Conservation (phyloP, 2,888 invertebrate genomes). For the Drosophila mercatorum region DNA sequence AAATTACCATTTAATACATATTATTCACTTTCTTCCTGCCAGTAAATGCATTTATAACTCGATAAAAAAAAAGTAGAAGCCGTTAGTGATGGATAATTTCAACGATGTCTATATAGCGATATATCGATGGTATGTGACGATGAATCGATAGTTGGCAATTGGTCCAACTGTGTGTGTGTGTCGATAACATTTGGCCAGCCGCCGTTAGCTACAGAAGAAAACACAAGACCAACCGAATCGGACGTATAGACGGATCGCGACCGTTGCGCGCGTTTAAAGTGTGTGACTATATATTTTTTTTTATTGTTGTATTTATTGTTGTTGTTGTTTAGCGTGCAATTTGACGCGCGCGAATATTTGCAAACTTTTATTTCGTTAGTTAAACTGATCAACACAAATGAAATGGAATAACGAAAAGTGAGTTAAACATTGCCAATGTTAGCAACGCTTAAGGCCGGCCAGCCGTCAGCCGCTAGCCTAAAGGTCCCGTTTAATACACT, state of each 20-base stretch:
- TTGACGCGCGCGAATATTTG: slow-evolving; percentile 25
- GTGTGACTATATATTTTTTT: slow-evolving; percentile 30
- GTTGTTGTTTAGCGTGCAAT: slow-evolving; percentile 17
- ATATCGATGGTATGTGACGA: slow-evolving; percentile 12
- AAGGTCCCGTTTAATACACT: not conserved
- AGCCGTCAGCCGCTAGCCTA: no score
- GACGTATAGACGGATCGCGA: slow-evolving; percentile 41
- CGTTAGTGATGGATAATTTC: slow-evolving; percentile 32
- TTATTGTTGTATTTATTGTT: slow-evolving; percentile 1
- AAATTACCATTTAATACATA: slow-evolving; percentile 51
- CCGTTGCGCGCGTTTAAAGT: slow-evolving; percentile 48
- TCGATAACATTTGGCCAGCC: slow-evolving; percentile 30
- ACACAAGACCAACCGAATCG: slow-evolving; percentile 37
- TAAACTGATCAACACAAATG: slow-evolving; percentile 9
- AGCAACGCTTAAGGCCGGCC: not conserved
- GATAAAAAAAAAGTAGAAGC: slow-evolving; percentile 35
- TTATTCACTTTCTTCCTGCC: slow-evolving; percentile 40
- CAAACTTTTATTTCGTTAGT: slow-evolving; percentile 23
- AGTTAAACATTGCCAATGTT: slow-evolving; percentile 18
- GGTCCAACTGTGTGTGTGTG: not conserved
- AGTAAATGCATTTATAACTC: slow-evolving; percentile 32
- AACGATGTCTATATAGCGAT: not conserved
- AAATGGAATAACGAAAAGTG: slow-evolving; percentile 36
- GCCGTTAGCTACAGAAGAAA: slow-evolving; percentile 43
- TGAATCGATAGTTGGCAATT: slow-evolving; percentile 26